Evolutionary conservation across 2,113 vertebrate genomes (phyloP).

Genomic region (Lipophrys pholis): DNA sequence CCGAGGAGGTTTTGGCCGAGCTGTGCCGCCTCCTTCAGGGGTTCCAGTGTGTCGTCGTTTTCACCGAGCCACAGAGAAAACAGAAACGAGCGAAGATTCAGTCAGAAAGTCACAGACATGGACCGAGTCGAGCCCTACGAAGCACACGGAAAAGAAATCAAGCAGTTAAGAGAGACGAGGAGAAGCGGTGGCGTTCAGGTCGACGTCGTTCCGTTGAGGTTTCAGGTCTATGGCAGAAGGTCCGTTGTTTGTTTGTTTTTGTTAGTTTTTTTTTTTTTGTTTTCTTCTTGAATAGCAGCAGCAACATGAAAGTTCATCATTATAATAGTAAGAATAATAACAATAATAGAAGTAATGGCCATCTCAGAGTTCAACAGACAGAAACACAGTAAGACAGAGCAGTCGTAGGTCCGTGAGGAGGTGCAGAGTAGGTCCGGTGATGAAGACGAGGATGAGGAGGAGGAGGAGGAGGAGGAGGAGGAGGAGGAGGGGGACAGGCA

Average conservation of each 20-base stretch:
- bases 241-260: slow-evolving; percentile 64
- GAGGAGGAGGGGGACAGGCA: not conserved
- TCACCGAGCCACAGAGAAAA: not conserved
- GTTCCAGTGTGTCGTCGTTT: too few relatives aligned
- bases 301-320: slow-evolving; percentile 67
- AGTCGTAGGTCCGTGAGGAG: slow-evolving; percentile 65
- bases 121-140: slow-evolving; percentile 61
- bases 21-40: too few relatives aligned
- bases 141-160: slow-evolving; percentile 47
- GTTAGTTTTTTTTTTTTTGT: not conserved
- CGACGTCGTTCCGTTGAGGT: slow-evolving; percentile 78
- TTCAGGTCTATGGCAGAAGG: slow-evolving; percentile 85
- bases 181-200: not conserved
- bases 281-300: slow-evolving; percentile 78
- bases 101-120: slow-evolving; percentile 59
- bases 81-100: slow-evolving; percentile 28
- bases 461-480: not conserved
- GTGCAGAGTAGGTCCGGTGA: slow-evolving; percentile 66
- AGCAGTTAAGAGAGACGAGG: slow-evolving; percentile 2
- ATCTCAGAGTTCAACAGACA: slow-evolving; percentile 76
- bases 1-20: too few relatives aligned
- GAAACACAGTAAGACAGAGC: slow-evolving; percentile 59
- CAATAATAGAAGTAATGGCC: slow-evolving; percentile 76
- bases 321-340: slow-evolving; percentile 47
- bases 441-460: slow-evolving; percentile 17